A percentile compares a stretch with the other conserved stretches of the same genome.
phyloP scores from a whole-genome alignment of 2,888 invertebrate species.

The Torymus auratus region DNA sequence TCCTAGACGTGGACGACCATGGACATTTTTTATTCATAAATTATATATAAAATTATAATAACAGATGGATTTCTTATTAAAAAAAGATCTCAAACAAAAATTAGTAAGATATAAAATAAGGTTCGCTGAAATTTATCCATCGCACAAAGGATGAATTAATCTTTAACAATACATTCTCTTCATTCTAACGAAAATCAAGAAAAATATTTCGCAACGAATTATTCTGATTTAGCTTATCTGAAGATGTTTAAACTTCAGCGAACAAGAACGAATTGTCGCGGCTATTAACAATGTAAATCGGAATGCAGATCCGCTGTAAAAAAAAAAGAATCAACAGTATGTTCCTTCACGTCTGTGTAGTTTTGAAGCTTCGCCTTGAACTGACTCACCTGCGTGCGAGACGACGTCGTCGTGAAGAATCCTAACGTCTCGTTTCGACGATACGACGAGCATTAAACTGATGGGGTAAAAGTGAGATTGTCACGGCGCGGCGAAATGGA shows the following conservation, averaged over 20 bases:
- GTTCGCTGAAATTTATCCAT: constrained; percentile 28
- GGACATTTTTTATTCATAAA: constrained; percentile 14
- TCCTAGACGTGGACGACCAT: not conserved
- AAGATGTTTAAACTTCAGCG: constrained; percentile 31
- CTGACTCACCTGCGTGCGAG: not conserved
- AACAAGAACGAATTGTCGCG: constrained; percentile 11
- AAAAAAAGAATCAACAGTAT: constrained; percentile 39
- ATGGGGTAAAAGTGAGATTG: not conserved
- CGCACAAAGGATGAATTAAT: not conserved
- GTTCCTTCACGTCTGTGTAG: constrained; percentile 46
- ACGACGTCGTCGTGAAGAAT: not conserved
- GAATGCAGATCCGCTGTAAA: constrained; percentile 31
- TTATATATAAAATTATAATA: constrained; percentile 26
- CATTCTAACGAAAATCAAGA: no score
- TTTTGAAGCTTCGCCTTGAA: constrained; percentile 43
- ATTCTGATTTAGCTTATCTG: not conserved
- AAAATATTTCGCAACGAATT: no score
- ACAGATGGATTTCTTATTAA: constrained; percentile 5
- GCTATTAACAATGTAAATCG: constrained; percentile 31
- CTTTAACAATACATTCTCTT: no score
- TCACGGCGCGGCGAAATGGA: not conserved
- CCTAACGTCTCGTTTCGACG: constrained; percentile 8
- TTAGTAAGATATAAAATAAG: not conserved
- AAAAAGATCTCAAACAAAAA: constrained; percentile 42
- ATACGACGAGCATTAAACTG: not conserved